Base-by-base conservation (phyloP, 2,113 vertebrate species). In the Alligator sinensis region DNA sequence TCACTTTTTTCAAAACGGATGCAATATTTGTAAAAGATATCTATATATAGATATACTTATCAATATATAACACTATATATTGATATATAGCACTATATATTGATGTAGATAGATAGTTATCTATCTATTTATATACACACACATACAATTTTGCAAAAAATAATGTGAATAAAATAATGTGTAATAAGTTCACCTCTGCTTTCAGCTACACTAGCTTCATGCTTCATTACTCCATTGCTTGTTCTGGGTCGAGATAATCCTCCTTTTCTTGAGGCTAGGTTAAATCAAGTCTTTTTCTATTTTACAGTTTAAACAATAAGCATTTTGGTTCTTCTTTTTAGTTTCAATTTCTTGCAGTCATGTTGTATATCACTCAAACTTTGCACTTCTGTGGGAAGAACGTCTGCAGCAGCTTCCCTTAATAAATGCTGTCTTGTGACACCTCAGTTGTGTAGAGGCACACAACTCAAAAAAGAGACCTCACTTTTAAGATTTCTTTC, bases 311-410 rank as follows among this genome's bases (percentile, higher is more conserved):
- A 15, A 54, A 75, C 47, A 86, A 84, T 25, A 55, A 11, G 84
- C 78, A 77, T 76, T 5, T 25, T 30, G 1, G 80, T 5, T 83
- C 1, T 38, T 38, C 38, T 70, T 68, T 88, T 80, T 80, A 58
- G 76, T n/a, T 79, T 78, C 57, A 80, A 10, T 87, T 92, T 72
- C 79, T 59, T 62, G 27, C 79, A 59, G 82, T 91, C 82, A 82
- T 54, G 66, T 18, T 5, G 77, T 74, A 68, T 12, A 10, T 85
- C 77, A 25, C 34, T 72, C 38, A 62, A 77, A 22, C 28, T 83
- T 86, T 77, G 30, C 68, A 19, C 57, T 77, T 57, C 27, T 6
- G 63, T 64, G 15, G 63, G 11, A 64, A 47, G 47, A 47, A 47
- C 9, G 47, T 47, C 47, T 47, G 47, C 47, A 47, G 47, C 47